phyloP scores from a whole-genome alignment of 2,113 vertebrate species.

The Ailurus styani region DNA sequence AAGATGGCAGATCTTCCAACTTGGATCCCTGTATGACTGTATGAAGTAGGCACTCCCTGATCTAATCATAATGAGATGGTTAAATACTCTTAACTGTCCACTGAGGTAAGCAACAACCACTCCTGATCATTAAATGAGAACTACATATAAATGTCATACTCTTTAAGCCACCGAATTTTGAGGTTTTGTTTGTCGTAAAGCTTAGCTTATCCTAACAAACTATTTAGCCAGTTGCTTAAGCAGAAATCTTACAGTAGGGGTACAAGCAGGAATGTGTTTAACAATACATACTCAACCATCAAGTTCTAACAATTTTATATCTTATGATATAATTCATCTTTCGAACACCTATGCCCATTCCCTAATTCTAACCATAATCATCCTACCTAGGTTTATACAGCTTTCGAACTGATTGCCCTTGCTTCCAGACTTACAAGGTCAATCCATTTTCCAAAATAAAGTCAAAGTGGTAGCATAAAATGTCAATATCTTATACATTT shows the following conservation, averaged over 20 bases:
- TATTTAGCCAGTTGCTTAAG: neutral
- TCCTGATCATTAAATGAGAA: neutral
- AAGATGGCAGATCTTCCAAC: neutral
- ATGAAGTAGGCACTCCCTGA: neutral
- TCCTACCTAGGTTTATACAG: neutral
- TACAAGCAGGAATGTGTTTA: neutral
- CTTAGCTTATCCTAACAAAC: slow-evolving; percentile 1
- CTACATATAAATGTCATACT: neutral
- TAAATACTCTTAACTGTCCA: slow-evolving; percentile 13
- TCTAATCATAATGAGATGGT: neutral
- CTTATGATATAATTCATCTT: neutral
- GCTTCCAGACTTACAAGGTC: neutral
- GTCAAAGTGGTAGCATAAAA: neutral
- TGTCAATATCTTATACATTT: neutral
- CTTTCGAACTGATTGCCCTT: neutral
- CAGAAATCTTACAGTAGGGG: neutral
- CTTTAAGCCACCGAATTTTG: neutral
- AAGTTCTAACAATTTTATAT: neutral
- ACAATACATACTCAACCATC: neutral
- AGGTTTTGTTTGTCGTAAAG: neutral
- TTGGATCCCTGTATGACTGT: neutral
- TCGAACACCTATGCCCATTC: neutral
- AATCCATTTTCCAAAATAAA: neutral
- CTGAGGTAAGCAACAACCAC: neutral
- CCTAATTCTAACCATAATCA: neutral